Evolutionary conservation across 2,797 vertebrate genomes (phyloP).

Genomic region (Lophotriccus pileatus): DNA sequence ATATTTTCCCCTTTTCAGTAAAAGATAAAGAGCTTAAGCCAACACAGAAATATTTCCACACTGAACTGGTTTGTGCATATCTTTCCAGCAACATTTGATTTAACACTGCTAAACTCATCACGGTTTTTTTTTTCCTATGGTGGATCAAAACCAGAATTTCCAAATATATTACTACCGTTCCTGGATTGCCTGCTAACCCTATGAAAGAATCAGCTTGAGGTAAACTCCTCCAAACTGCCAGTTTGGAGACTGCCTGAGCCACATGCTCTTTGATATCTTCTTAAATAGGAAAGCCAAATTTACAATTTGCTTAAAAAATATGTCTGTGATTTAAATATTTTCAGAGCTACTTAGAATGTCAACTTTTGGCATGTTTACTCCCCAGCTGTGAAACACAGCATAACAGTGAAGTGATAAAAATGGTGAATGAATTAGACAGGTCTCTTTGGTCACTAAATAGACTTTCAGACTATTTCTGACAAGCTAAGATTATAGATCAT

Average conservation of each 20-base stretch:
- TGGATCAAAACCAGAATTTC: slow-evolving; percentile 65
- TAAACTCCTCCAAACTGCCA: slow-evolving; percentile 46
- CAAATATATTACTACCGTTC: slow-evolving; percentile 65
- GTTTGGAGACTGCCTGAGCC: slow-evolving; percentile 41
- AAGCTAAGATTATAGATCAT: neutral
- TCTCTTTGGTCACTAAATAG: slow-evolving; percentile 27
- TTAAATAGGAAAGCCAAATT: slow-evolving; percentile 44
- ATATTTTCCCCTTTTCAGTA: slow-evolving; percentile 73
- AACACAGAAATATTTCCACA: slow-evolving; percentile 75
- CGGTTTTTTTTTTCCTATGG: slow-evolving; percentile 9
- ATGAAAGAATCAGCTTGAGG: slow-evolving; percentile 51
- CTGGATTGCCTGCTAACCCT: slow-evolving; percentile 58
- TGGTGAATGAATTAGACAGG: slow-evolving; percentile 35
- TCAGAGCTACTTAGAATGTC: slow-evolving; percentile 59
- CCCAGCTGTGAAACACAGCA: slow-evolving; percentile 52
- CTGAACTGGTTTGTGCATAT: slow-evolving; percentile 69
- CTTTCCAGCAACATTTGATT: slow-evolving; percentile 70
- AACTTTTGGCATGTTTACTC: slow-evolving; percentile 63
- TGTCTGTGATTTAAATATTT: slow-evolving; percentile 65
- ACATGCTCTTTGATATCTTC: slow-evolving; percentile 64
- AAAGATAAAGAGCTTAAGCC: slow-evolving; percentile 65
- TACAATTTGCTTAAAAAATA: slow-evolving; percentile 61
- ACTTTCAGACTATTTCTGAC: slow-evolving; percentile 6
- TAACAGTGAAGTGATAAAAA: slow-evolving; percentile 44
- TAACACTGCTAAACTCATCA: slow-evolving; percentile 77